A percentile compares a stretch with the other conserved stretches of the same genome.
Evolutionary conservation across 2,797 vertebrate genomes (phyloP).

Genomic region (Peromyscus melanophrys): DNA sequence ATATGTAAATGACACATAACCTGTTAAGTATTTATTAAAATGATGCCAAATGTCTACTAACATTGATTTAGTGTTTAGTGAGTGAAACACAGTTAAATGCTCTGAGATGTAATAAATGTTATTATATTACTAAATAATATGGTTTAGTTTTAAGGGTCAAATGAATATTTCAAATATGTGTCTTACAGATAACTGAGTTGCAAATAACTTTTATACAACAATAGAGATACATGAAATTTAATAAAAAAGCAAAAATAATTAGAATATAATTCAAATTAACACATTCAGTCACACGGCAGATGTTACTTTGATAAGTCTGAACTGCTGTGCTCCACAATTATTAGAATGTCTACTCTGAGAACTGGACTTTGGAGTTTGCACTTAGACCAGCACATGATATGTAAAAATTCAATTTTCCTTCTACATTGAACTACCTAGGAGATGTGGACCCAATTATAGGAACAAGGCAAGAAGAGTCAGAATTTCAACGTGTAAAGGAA

Average conservation of each 20-base stretch:
- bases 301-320: conserved; percentile 41
- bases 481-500: not conserved
- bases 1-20: conserved; percentile 67
- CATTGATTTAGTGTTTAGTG: conserved; percentile 28
- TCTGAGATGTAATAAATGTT: not conserved
- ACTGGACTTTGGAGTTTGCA: not conserved
- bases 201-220: not conserved
- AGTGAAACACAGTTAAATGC: not conserved
- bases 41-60: conserved; percentile 48
- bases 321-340: not conserved
- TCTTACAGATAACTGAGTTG: not conserved
- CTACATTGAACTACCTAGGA: not conserved
- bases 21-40: conserved; percentile 58
- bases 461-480: not conserved
- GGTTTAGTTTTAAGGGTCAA: not conserved
- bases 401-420: conserved; percentile 46
- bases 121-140: not conserved
- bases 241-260: not conserved
- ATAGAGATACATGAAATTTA: not conserved
- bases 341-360: not conserved
- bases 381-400: not conserved
- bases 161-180: not conserved
- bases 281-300: not conserved
- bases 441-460: not conserved
- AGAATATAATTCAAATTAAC: conserved; percentile 42